These are phyloP conservation scores for Sicus ferrugineus DNA, from an alignment of 2,888 invertebrate species.

Conservation along the genomic window DNA sequence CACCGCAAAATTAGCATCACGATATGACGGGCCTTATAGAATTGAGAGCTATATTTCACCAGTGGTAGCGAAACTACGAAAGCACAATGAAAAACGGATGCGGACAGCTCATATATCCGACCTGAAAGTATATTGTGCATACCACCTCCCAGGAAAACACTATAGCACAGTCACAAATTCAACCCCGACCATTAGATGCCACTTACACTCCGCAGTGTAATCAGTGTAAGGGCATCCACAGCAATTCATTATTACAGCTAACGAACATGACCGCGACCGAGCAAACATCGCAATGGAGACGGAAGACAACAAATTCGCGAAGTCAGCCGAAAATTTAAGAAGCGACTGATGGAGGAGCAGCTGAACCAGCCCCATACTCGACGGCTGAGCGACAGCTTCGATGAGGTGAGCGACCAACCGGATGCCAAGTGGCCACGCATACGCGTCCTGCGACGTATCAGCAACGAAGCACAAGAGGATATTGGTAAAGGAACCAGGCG, in stretches of 20 bases:
- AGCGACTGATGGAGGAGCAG: neutral
- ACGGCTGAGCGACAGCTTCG: neutral
- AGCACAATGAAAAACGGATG: neutral
- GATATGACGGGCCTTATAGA: neutral
- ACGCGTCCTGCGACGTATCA: neutral
- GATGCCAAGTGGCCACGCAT: neutral
- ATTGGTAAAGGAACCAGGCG: neutral
- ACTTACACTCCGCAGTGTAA: no score
- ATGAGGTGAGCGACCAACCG: neutral
- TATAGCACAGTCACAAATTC: no score
- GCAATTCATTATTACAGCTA: no score
- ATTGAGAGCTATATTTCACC: neutral
- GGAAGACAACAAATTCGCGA: neutral
- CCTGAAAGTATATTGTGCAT: no score
- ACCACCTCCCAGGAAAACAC: no score
- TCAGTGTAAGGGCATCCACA: no score
- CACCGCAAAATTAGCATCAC: neutral
- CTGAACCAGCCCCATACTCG: neutral
- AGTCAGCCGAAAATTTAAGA: neutral
- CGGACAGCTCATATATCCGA: neutral
- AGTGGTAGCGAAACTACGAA: neutral
- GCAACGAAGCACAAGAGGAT: neutral
- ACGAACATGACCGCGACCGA: neutral
- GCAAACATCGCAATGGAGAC: neutral
- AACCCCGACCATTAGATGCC: no score